Evolutionary conservation across 2,797 vertebrate species (phyloP), one percentile per base, ranked within the genome.

Genomic region (Lepus townsendii): DNA sequence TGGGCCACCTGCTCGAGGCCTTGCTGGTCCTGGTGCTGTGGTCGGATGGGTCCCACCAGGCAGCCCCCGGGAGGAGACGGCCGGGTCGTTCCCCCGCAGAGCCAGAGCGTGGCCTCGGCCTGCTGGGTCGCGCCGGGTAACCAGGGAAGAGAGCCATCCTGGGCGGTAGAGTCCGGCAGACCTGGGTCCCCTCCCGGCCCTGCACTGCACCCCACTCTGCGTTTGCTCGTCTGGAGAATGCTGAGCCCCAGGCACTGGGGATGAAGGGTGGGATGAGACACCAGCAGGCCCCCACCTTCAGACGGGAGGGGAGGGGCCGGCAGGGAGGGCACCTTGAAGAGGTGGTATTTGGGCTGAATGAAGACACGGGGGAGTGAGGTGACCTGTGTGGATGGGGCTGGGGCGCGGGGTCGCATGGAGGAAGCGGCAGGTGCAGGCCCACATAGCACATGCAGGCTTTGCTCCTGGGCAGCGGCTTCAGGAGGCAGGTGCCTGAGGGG

Each of bases 391-490:
- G 68, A 10, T 3, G 26, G 72, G 2, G 0, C 50, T 20, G 13
- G 30, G 83, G 57, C 80, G 27, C 1, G 14, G 38, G 24, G 24
- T 14, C 0, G 1, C 9, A 73, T 11, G 19, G n/a, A 42, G 7
- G 38, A 68, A 5, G 52, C 20, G 62, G 7, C 35, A 13, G 76
- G 4, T 5, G 35, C 2, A 9, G 47, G 65, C 20, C 26, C 7
- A 17, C 63, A 0, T 1, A 5, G 26, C 3, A 22, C 35, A 1
- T 16, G 27, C 17, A 65, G 2, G 57, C 12, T 27, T 35, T 27
- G 42, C 5, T 79, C 16, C 6, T 9, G 30, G 17, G 2, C 32
- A 0, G 9, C 11, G 17, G 9, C 65, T 20, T 0, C 42, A 2
- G 0, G 47, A 38, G 50, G 50, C 22, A 22, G 52, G 10, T 19